These are phyloP conservation scores for Omphaloscelis lunosa DNA, from an alignment of 2,888 invertebrate genomes.

Conservation along the genomic window DNA sequence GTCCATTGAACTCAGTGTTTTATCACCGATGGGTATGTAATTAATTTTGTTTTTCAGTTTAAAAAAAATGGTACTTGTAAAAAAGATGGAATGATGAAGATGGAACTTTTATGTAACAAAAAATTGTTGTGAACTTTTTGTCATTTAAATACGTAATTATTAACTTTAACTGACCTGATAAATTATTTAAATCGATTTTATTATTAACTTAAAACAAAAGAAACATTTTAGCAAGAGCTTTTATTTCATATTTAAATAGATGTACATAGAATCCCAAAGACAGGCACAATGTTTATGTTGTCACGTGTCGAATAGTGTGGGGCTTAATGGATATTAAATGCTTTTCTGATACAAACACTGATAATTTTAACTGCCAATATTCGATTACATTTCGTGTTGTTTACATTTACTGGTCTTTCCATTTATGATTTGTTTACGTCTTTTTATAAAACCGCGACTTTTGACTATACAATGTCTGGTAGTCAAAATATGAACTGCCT, in stretches of 20 bases:
- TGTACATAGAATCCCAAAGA: background rate
- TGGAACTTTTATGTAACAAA: background rate
- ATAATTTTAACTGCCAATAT: constrained; percentile 44
- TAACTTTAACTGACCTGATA: background rate
- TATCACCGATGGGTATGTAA: constrained; percentile 53
- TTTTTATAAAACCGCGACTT: constrained; percentile 15
- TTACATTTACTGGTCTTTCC: constrained; percentile 33
- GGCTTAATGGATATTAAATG: constrained; percentile 54
- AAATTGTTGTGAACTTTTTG: background rate
- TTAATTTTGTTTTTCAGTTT: background rate
- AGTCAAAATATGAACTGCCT: background rate
- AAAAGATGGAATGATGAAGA: background rate
- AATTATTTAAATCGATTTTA: background rate
- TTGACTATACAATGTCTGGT: background rate
- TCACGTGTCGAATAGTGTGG: constrained; percentile 7
- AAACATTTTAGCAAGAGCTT: background rate
- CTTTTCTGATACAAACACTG: constrained; percentile 42
- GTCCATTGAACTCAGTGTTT: constrained; percentile 31
- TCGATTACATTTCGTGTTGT: constrained; percentile 42
- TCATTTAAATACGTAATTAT: background rate
- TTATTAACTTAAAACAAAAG: background rate
- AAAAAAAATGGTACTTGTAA: background rate
- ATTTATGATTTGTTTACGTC: constrained; percentile 24
- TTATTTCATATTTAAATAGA: constrained; percentile 7
- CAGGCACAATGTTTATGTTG: constrained; percentile 35